Base-by-base conservation (phyloP, 2,113 vertebrate species). In the Heloderma charlesbogerti region DNA sequence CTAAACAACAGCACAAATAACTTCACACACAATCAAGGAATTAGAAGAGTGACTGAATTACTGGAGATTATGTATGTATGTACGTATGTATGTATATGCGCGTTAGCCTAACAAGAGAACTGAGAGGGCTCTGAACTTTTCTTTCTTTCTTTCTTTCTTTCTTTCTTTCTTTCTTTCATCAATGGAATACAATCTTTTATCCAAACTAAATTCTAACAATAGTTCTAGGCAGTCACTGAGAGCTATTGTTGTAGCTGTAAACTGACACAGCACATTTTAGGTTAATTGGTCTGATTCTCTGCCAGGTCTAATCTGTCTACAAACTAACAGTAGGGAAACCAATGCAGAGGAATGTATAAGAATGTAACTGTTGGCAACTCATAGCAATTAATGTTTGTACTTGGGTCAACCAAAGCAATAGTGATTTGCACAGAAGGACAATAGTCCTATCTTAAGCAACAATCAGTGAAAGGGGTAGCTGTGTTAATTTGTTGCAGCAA, bases 321-420 rank as follows among this genome's bases (percentile, higher is more conserved):
- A 89, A 84, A 66, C 8, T 66, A 91, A 37, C 83, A 92, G 84
- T 67, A 5, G 78, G 78, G 72, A 90, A 94, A 92, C 66, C 80
- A 87, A 67, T 77, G 82, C 3, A 94, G 77, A 88, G 15, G 51
- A 82, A 92, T 91, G 91, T 0, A 1, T 74, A 83, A 90, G 92
- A 95, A 45, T 80, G 45, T 80, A 89, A 94, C 92, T 86, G n/a
- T 92, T 88, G 88, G 1, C 87, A 92, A 63, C 18, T 88, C 71
- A 67, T 15, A 84, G 71, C 80, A 84, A 77, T 77, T 57, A 88
- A 34, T 84, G 79, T 75, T 77, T 69, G 71, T n/a, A 2, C 43
- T 88, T 77, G 22, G 67, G 37, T 66, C 25, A 88, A 91, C 57
- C 43, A 82, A 82, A 48, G 78, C 67, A 86, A 80, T 45, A 87